phyloP scores from a whole-genome alignment of 2,113 vertebrate species.

The Gobio gobio region DNA sequence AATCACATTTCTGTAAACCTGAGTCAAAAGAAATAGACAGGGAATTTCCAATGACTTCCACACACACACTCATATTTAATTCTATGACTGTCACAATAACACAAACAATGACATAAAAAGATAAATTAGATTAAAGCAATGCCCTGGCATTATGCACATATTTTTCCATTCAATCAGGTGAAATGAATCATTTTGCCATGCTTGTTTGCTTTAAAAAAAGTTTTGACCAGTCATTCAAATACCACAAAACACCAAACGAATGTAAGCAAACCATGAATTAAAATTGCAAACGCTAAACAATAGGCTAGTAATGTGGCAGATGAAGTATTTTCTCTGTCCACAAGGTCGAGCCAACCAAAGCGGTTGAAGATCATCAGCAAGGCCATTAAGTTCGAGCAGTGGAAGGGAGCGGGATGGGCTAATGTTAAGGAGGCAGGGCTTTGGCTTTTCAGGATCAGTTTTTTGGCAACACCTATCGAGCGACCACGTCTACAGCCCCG shows the following conservation, averaged over 20 bases:
- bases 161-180: constrained; percentile 1
- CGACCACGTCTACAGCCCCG: constrained; percentile 75
- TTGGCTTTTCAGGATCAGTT: background rate
- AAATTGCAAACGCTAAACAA: constrained; percentile 11
- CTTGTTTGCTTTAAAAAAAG: background rate
- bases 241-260: constrained; percentile 1
- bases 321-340: background rate
- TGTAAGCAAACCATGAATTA: constrained; percentile 2
- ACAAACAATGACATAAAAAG: background rate
- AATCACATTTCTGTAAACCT: background rate
- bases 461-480: constrained; percentile 58
- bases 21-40: background rate
- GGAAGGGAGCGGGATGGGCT: background rate
- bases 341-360: background rate
- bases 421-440: constrained; percentile 14
- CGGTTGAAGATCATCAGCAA: background rate
- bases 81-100: background rate
- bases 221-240: background rate
- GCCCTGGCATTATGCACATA: background rate
- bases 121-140: background rate
- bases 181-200: background rate
- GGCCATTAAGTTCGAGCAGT: background rate
- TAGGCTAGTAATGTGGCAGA: background rate
- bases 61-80: background rate
- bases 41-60: background rate